phyloP scores from a whole-genome alignment of 2,888 invertebrate species.

The Melanotus villosus region DNA sequence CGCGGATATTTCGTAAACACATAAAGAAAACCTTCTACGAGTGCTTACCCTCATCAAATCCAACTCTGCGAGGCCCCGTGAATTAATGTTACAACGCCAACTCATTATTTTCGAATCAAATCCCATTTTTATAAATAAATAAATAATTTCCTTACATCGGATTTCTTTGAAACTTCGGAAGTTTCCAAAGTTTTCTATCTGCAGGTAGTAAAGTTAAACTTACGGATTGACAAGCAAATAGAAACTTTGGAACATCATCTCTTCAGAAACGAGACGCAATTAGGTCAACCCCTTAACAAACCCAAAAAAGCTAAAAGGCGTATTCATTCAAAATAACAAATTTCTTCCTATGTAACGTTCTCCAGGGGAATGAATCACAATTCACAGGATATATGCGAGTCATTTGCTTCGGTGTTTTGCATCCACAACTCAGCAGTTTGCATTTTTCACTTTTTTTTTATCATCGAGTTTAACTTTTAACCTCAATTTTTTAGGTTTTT shows the following conservation, averaged over 20 bases:
- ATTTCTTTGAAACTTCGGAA: background rate
- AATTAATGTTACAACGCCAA: background rate
- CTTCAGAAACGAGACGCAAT: background rate
- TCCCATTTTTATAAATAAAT: too few species aligned
- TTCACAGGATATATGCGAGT: conserved; percentile 16
- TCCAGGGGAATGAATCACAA: conserved; percentile 16
- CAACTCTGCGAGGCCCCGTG: background rate
- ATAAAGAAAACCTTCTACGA: background rate
- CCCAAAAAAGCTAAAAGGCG: conserved; percentile 7
- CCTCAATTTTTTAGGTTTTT: background rate
- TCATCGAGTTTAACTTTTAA: background rate
- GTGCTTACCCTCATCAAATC: conserved; percentile 5
- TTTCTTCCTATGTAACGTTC: conserved; percentile 8
- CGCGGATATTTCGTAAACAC: too few species aligned
- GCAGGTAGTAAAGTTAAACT: background rate
- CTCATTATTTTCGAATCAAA: too few species aligned
- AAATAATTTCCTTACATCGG: background rate
- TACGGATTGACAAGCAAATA: background rate
- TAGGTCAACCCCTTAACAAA: conserved; percentile 3
- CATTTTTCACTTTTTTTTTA: conserved; percentile 11
- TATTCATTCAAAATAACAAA: conserved; percentile 14
- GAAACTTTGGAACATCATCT: background rate
- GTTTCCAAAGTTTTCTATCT: too few species aligned
- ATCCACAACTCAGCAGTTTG: conserved; percentile 17
- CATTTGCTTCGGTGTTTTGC: conserved; percentile 20